Evolutionary conservation across 2,888 invertebrate genomes (phyloP).

Genomic region (Aelia acuminata): DNA sequence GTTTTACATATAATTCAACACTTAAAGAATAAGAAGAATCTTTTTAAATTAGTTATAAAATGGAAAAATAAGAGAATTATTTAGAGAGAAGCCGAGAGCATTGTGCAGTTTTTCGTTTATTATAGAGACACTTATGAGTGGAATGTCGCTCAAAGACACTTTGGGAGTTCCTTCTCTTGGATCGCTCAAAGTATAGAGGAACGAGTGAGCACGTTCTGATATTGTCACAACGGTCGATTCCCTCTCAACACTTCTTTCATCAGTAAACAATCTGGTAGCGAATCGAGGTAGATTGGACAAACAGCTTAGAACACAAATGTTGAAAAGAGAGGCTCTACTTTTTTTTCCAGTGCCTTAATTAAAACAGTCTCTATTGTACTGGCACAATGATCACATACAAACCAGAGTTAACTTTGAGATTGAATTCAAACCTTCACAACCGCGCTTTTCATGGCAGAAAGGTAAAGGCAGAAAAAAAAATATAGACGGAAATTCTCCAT

Average conservation of each 20-base stretch:
- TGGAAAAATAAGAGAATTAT: too few species aligned
- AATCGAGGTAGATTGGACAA: background rate
- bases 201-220: too few species aligned
- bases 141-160: too few species aligned
- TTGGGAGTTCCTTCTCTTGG: too few species aligned
- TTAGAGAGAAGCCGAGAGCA: too few species aligned
- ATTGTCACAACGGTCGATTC: background rate
- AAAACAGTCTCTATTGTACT: background rate
- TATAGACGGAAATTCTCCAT: constrained; percentile 3
- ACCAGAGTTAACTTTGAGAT: constrained; percentile 1
- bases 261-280: background rate
- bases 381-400: constrained; percentile 18
- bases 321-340: background rate
- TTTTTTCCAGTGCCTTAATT: background rate
- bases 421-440: constrained; percentile 7
- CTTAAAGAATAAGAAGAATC: too few species aligned
- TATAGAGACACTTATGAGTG: too few species aligned
- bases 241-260: background rate
- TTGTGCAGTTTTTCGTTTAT: too few species aligned
- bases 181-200: too few species aligned
- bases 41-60: too few species aligned
- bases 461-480: constrained; percentile 6
- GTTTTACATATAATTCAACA: too few species aligned
- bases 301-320: background rate
- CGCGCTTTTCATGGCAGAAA: constrained; percentile 26